phyloP scores from a whole-genome alignment of 2,113 vertebrate species.

The Isurus oxyrinchus region DNA sequence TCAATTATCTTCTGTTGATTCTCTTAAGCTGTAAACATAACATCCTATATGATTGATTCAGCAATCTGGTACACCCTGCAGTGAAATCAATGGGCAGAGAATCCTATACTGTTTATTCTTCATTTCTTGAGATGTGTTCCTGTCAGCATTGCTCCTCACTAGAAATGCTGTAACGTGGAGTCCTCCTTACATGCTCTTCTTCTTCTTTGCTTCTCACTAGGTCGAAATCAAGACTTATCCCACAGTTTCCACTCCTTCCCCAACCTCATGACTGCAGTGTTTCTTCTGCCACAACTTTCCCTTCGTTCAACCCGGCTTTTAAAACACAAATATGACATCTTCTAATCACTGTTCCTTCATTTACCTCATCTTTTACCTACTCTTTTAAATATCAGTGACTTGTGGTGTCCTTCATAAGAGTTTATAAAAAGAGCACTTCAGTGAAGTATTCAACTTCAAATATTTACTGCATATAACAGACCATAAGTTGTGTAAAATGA shows the following conservation, averaged over 20 bases:
- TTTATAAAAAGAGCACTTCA: not conserved
- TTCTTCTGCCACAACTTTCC: not conserved
- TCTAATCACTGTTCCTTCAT: not conserved
- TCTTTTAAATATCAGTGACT: not conserved
- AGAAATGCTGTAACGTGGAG: not conserved
- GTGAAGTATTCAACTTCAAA: not conserved
- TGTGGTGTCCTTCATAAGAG: not conserved
- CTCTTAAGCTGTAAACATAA: not conserved
- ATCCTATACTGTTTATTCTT: not conserved
- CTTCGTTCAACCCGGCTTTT: not conserved
- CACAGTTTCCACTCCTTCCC: not conserved
- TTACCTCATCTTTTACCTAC: not conserved
- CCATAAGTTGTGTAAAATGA: not conserved
- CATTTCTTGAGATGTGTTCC: not conserved
- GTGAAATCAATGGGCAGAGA: not conserved
- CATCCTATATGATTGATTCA: not conserved
- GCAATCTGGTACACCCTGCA: not conserved
- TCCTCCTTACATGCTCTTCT: not conserved
- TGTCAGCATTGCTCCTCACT: not conserved
- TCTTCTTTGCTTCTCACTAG: not conserved
- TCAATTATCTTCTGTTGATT: not conserved
- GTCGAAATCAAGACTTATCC: not conserved
- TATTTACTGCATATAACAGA: not conserved
- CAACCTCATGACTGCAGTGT: not conserved
- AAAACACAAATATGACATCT: not conserved